phyloP scores from a whole-genome alignment of 2,888 invertebrate species.

The Hirtodrosophila trivittata region DNA sequence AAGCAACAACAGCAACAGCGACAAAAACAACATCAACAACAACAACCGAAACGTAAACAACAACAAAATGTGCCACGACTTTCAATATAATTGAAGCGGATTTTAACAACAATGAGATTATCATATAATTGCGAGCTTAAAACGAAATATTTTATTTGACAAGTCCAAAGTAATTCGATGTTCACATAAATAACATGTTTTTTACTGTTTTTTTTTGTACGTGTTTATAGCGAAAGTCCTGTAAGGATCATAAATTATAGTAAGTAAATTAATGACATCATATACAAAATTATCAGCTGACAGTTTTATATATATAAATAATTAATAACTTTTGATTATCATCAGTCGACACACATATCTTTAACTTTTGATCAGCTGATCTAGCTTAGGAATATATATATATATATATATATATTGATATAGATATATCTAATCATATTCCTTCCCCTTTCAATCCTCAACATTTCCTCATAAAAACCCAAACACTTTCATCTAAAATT shows the following conservation, averaged over 20 bases:
- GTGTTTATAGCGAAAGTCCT: neutral
- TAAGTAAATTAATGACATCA: neutral
- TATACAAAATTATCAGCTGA: neutral
- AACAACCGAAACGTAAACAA: constrained; percentile 1
- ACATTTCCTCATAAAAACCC: too few species aligned
- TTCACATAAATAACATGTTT: constrained; percentile 1
- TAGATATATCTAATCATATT: too few species aligned
- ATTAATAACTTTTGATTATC: too few species aligned
- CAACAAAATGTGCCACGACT: neutral
- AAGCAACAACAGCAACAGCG: constrained; percentile 11
- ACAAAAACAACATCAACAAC: constrained; percentile 8
- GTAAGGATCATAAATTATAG: constrained; percentile 1
- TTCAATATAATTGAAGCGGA: too few species aligned
- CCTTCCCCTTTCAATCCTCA: too few species aligned
- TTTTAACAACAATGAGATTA: neutral
- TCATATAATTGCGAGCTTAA: neutral
- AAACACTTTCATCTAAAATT: too few species aligned
- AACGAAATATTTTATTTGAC: too few species aligned
- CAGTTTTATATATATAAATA: too few species aligned
- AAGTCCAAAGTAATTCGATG: neutral
- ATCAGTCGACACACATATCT: too few species aligned
- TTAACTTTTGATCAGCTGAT: too few species aligned
- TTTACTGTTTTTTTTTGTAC: neutral
- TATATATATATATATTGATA: too few species aligned
- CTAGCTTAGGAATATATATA: too few species aligned